Base-by-base conservation (phyloP, 92 coral and sea anemone genomes). In the Heliopora coerulea region DNA sequence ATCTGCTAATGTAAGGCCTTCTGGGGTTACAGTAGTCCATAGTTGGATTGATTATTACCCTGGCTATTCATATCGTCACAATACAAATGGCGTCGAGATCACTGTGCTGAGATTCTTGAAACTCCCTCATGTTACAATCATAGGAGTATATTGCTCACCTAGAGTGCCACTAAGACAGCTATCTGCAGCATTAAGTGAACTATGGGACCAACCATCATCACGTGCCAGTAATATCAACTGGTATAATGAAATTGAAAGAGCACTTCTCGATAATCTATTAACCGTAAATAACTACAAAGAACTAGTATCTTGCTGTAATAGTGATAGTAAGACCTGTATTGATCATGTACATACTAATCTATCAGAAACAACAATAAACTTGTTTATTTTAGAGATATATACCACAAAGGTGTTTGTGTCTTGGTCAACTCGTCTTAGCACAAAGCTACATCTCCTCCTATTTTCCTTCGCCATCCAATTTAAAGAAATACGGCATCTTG, bases 141-240 rank as follows among this genome's bases (percentile, higher is more conserved):
- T 77, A 78, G 89, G 81, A 68, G 68, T 86, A 42, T 83, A 83
- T 79, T 73, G 87, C 68, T 86, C 87, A 54, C 90, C 87, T 54
- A 84, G 79, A 40, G 69, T 77, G 59, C 73, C 90, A 49, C 44
- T 82, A 18, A 48, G 31, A 64, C 66, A 59, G 49, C 32, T 86
- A 65, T 75, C 13, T 31, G 56, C 59, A 30, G 35, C 50, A 41
- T 56, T 79, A 14, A 52, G 54, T 42, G 25, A 50, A 30, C 24
- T 58, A 65, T 54, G 72, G 48, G 57, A 65, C 33, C 49, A 20
- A 15, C 42, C 60, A 30, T 77, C 52, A 77, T 78, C 86, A 56
- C 54, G 56, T 65, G 28, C 50, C 46, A 83, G 72, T 78, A 63
- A 84, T 80, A 78, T 84, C 15, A 79, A 84, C 81, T 79, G 88